Base-by-base conservation (phyloP, 2,888 invertebrate species). In the Brachylomia viminalis region DNA sequence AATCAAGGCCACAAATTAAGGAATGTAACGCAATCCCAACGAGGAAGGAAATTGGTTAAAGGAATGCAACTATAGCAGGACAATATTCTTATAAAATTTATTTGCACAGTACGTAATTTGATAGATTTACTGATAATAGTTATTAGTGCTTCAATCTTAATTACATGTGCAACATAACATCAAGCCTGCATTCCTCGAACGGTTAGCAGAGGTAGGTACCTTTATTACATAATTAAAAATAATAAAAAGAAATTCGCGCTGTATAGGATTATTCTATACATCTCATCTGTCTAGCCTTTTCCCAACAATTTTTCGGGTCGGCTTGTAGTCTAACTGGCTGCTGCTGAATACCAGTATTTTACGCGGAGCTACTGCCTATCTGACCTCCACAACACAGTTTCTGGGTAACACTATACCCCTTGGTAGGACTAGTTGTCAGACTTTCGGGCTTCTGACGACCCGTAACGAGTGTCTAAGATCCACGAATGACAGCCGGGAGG, bases 21-120 rank as follows among this genome's bases (percentile, higher is more conserved):
- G 77, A 58, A 79, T 69, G 47, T 30, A 49, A n/a, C 2, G 0
- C 49, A 49, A 45, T 15, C 23, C 4, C 15, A 27, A 61, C 1
- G 2, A 66, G 64, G 69, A 66, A 79, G 82, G 82, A 69, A 82
- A 59, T 54, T 6, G 11, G 8, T 30, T 6, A 42, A 45, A 64
- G n/a, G 23, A 47, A 42, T 2, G 7, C 30, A 54, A 30, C 65
- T 68, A 59, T 33, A 59, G 54, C 45, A 61, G 61, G 70, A 75
- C 8, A 81, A 23, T 49, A 13, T 47, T 66, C 27, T 59, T 47
- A n/a, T n/a, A 23, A 62, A 56, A 64, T 42, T 58, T 38, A 47
- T 20, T 17, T 7, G 3, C 5, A 20, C 10, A 11, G 8, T 33
- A 38, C 0, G 0, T 33, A 49, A 47, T 56, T 78, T 49, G 15